A percentile compares a stretch with the other conserved stretches of the same genome.
Evolutionary conservation across 2,113 vertebrate genomes (phyloP).

Genomic region (Mungos mungo): DNA sequence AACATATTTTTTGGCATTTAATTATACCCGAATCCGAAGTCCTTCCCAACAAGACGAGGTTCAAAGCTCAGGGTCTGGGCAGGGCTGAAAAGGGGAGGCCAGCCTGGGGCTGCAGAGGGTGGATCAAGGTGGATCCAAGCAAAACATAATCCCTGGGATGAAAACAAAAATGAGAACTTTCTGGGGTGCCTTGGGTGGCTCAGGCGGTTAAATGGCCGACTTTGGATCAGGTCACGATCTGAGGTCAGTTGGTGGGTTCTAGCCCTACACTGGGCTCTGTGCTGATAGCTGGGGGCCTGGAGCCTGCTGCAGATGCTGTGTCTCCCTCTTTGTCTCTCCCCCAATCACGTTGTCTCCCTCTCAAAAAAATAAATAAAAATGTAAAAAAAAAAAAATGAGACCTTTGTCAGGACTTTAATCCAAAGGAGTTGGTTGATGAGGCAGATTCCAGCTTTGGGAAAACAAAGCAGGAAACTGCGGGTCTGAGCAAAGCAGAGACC

Average conservation of each 20-base stretch:
- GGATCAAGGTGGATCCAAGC: too few relatives aligned
- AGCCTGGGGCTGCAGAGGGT: not conserved
- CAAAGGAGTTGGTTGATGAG: fast-evolving
- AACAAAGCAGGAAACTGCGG: not conserved
- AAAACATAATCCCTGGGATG: not conserved
- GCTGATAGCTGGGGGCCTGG: too few relatives aligned
- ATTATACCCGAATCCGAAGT: not conserved
- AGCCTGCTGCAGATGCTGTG: too few relatives aligned
- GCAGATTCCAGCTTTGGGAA: not conserved
- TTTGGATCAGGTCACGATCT: too few relatives aligned
- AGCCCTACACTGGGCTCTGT: too few relatives aligned
- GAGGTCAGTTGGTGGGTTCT: too few relatives aligned
- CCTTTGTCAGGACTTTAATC: not conserved
- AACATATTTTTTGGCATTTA: not conserved
- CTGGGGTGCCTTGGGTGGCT: too few relatives aligned
- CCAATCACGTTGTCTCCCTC: too few relatives aligned
- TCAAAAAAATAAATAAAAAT: too few relatives aligned
- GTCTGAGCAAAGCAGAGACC: not conserved
- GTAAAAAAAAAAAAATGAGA: not conserved
- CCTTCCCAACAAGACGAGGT: not conserved
- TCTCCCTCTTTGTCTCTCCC: too few relatives aligned
- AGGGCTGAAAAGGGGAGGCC: not conserved
- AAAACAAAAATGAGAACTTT: not conserved
- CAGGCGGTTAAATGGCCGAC: too few relatives aligned
- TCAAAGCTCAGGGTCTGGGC: not conserved